Base-by-base conservation (phyloP, 2,888 invertebrate genomes). In the Synergus itoensis region DNA sequence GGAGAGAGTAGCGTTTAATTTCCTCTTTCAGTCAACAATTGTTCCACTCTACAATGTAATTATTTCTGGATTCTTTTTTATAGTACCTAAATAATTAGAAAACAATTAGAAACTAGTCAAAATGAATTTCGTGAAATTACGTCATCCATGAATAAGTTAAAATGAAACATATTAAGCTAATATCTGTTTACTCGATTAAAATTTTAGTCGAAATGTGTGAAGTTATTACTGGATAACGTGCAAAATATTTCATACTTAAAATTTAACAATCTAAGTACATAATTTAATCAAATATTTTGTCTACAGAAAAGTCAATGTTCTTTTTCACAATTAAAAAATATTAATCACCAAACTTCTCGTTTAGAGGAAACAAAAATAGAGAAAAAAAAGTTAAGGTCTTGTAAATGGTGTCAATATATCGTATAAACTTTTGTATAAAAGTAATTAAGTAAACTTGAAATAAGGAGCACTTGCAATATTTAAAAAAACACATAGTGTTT, bases 1-100 rank as follows among this genome's bases (percentile, higher is more conserved):
- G 93, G 93, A 45, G 94, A 94, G 87, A 94, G 94, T 89, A 94
- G 94, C 89, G 94, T 94, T 81, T 94, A 92, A 77, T 53, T 53
- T 53, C 21, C 14, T 14, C 12, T 28, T 21, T 60, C 1, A 45
- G 16, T 45, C 11, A 18, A 21, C 21, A 41, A 60, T 21, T 4
- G 12, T 60, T 60, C 5, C 21, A 28, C 21, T 60, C 21, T 12
- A 12, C 16, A 53, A 16, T 53, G 1, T 45, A 45, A 45, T 45
- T 45, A 45, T 53, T 11, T 53, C 16, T 53, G 4, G 1, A 53
- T 4, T 53, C 16, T 53, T 53, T 48, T 53, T 53, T 36, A 36
- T 36, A 36, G 36, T 36, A 36, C 36, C 36, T 36, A 36, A 36
- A 36, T 5, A 53, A 16, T 5, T 16, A 53, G 7, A 14, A 60